phyloP scores from a whole-genome alignment of 1,140 invertebrate genomes.

The Oryzaephilus surinamensis region DNA sequence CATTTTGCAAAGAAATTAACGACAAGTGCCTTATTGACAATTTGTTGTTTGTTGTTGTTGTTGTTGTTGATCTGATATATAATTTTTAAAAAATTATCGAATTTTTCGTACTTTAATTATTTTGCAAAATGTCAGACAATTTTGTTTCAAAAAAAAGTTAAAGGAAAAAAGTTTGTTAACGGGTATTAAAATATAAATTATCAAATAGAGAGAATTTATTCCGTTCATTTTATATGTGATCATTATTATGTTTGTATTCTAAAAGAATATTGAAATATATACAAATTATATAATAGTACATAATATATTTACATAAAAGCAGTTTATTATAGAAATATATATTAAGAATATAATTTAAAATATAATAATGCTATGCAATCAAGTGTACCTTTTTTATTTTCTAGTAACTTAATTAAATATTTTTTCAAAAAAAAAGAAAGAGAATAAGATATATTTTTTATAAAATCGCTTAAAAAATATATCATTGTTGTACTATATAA shows the following conservation, averaged over 20 bases:
- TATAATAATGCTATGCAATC: constrained; percentile 20
- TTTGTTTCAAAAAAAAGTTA: no score
- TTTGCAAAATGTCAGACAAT: no score
- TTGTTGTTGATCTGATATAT: constrained; percentile 10
- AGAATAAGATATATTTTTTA: constrained; percentile 26
- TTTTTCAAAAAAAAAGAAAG: no score
- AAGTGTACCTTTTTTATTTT: constrained; percentile 24
- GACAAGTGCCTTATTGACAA: no score
- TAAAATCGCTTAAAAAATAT: constrained; percentile 18
- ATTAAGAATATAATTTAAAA: constrained; percentile 20
- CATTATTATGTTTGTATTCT: constrained; percentile 25
- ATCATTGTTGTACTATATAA: constrained; percentile 27
- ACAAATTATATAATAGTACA: no score
- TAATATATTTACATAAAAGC: constrained; percentile 20
- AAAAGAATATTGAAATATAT: no score
- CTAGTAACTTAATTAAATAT: constrained; percentile 12
- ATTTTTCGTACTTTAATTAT: no score
- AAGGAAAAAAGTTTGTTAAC: constrained; percentile 23
- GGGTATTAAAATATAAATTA: constrained; percentile 32
- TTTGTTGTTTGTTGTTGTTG: no score
- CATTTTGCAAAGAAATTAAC: constrained; percentile 5
- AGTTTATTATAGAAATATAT: constrained; percentile 12
- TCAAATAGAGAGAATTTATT: constrained; percentile 33
- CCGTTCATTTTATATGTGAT: constrained; percentile 34
- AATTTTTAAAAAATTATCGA: no score